Evolutionary conservation across 2,888 invertebrate genomes (phyloP).

Genomic region (Anarsia innoxiella): DNA sequence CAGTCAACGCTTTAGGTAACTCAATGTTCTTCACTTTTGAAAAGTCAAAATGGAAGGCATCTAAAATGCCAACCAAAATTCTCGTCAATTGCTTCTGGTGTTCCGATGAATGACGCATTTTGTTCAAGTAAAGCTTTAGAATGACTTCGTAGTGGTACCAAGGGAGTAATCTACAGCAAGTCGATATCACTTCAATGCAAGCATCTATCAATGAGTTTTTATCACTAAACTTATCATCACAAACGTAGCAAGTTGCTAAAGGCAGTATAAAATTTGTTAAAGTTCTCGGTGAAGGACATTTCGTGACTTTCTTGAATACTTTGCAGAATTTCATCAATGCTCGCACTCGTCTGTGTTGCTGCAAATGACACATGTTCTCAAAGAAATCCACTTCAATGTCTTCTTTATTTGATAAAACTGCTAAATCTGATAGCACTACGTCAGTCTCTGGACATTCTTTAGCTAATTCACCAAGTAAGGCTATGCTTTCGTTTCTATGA

Average conservation of each 20-base stretch:
- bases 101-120: slow-evolving; percentile 81
- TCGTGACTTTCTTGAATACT: slow-evolving; percentile 76
- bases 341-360: slow-evolving; percentile 88
- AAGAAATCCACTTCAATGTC: slow-evolving; percentile 96
- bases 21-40: slow-evolving; percentile 70
- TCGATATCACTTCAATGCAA: slow-evolving; percentile 86
- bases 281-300: slow-evolving; percentile 79
- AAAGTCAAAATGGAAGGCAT: slow-evolving; percentile 94
- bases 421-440: slow-evolving; percentile 81
- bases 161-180: slow-evolving; percentile 84
- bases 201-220: slow-evolving; percentile 90
- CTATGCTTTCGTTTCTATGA: slow-evolving; percentile 86
- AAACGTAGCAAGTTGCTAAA: slow-evolving; percentile 85
- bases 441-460: slow-evolving; percentile 82
- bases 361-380: slow-evolving; percentile 91
- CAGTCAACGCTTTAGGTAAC: slow-evolving; percentile 47
- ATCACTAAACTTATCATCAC: slow-evolving; percentile 82
- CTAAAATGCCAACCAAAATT: slow-evolving; percentile 85
- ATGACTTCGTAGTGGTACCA: slow-evolving; percentile 93
- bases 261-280: slow-evolving; percentile 91
- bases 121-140: slow-evolving; percentile 85
- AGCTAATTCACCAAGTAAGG: slow-evolving; percentile 84
- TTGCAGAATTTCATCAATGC: slow-evolving; percentile 86
- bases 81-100: slow-evolving; percentile 90
- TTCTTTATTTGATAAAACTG: slow-evolving; percentile 77